phyloP scores from a whole-genome alignment of 1,140 invertebrate species.

The Homalodisca vitripennis region DNA sequence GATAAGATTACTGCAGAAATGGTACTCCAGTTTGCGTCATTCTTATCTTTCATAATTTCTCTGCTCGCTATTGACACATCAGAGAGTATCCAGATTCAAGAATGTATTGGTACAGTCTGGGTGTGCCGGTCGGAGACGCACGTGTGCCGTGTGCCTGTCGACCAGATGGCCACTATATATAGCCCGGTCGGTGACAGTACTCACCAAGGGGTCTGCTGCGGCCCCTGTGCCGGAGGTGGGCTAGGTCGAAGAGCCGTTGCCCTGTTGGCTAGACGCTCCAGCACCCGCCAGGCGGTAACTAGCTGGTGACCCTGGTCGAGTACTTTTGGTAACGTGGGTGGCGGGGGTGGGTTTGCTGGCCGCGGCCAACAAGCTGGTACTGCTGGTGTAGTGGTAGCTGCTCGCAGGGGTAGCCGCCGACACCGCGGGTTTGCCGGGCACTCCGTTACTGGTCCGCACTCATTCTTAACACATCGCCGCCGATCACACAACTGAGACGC shows the following conservation, averaged over 20 bases:
- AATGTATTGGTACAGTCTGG: too few species aligned
- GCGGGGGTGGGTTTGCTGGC: slow-evolving; percentile 46
- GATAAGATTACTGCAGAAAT: too few species aligned
- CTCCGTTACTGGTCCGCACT: slow-evolving; percentile 30
- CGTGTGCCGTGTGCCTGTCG: too few species aligned
- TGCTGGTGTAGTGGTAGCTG: slow-evolving; percentile 52
- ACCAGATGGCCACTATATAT: slow-evolving; percentile 28
- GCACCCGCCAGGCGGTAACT: slow-evolving; percentile 50
- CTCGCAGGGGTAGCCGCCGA: slow-evolving; percentile 41
- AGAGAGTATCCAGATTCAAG: too few species aligned
- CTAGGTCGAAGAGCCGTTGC: slow-evolving; percentile 64
- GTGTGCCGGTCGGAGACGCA: background rate
- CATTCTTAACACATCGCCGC: background rate
- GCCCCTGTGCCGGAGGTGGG: slow-evolving; percentile 45
- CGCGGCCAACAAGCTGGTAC: slow-evolving; percentile 44
- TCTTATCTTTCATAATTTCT: too few species aligned
- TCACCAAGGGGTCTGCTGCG: background rate
- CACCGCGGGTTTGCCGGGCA: slow-evolving; percentile 24
- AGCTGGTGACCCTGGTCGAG: slow-evolving; percentile 51
- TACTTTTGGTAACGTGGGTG: slow-evolving; percentile 65
- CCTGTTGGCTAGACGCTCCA: slow-evolving; percentile 65
- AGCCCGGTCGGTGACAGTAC: background rate
- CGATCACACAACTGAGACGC: background rate
- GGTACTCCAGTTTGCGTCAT: too few species aligned
- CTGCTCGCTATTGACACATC: too few species aligned